These are phyloP conservation scores for Luffia ferchaultella DNA, from an alignment of 2,888 invertebrate genomes.

Conservation along the genomic window DNA sequence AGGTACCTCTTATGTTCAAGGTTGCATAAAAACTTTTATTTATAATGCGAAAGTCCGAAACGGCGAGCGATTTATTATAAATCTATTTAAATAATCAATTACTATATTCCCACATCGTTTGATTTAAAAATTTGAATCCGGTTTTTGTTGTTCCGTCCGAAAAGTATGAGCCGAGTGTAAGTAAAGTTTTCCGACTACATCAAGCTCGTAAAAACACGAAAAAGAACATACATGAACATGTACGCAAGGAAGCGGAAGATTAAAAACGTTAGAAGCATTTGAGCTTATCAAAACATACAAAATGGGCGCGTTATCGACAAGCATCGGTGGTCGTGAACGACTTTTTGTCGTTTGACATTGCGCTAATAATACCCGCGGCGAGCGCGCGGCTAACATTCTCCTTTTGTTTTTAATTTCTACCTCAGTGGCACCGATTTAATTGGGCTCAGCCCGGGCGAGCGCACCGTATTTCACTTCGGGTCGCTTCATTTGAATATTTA, in stretches of 20 bases:
- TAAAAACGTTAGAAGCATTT: background rate
- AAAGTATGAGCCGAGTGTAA: background rate
- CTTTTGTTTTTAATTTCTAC: slow-evolving; percentile 68
- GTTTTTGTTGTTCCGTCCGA: background rate
- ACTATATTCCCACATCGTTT: background rate
- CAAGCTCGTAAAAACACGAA: background rate
- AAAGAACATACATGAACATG: background rate
- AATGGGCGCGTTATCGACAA: background rate
- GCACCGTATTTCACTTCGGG: slow-evolving; percentile 64
- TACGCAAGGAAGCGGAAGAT: background rate
- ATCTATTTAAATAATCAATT: too few species aligned
- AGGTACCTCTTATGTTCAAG: too few species aligned
- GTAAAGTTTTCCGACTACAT: background rate
- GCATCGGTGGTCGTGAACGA: background rate
- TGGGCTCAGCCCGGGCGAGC: slow-evolving; percentile 61
- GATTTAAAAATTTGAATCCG: background rate
- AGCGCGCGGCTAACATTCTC: slow-evolving; percentile 59
- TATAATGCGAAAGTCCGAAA: too few species aligned
- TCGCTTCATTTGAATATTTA: slow-evolving; percentile 67
- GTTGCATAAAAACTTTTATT: too few species aligned
- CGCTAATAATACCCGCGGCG: slow-evolving; percentile 67
- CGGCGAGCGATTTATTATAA: too few species aligned
- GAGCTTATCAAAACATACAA: background rate
- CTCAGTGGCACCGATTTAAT: slow-evolving; percentile 67
- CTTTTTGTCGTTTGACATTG: slow-evolving; percentile 64